Evolutionary conservation across 1,140 invertebrate species (phyloP), one percentile per base, ranked within the genome.

Genomic region (Drosophila pseudoananassae): DNA sequence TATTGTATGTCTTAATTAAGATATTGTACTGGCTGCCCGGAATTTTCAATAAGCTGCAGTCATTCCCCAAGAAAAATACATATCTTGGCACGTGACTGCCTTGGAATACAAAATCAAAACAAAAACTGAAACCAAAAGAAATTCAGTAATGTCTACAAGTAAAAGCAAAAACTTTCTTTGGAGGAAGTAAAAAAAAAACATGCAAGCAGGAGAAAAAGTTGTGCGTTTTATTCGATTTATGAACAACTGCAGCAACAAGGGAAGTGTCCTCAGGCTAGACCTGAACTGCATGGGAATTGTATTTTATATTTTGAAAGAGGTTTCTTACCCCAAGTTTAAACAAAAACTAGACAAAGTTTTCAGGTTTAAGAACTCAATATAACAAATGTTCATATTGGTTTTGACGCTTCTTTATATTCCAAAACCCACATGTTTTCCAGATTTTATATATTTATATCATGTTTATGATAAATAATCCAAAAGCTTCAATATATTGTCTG

Each of bases 191-290:
- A 70, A 47, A 70, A 60, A 23, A 20, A 64, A 47, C 43, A 68
- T 65, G 68, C 66, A 78, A 61, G 71, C 54, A 54, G 3, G 40
- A 23, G 12, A 38, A 29, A 52, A 74, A 38, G 46, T 65, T 59
- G 52, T 65, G 58, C 71, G 64, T 27, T 63, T 49, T 64, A 81
- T 87, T 85, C 63, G 80, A 85, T 88, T 88, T 85, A 85, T 70
- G 53, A 82, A 20, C 47, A 50, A 82, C 81, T 82, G 69, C 82
- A 87, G 46, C 49, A 23, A n/a, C 50, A 40, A 38, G 52, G 43
- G 64, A 74, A 36, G 33, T 36, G 47, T 57, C 52, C 69, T 52
- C 38, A 50, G 38, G 12, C 50, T 7, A 40, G 20, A 63, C 50
- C 23, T 33, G 17, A 15, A 15, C 20, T 50, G 49, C 46, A 79